Conservation (phyloP, 1,140 invertebrate genomes). For the Bombus breviceps region DNA sequence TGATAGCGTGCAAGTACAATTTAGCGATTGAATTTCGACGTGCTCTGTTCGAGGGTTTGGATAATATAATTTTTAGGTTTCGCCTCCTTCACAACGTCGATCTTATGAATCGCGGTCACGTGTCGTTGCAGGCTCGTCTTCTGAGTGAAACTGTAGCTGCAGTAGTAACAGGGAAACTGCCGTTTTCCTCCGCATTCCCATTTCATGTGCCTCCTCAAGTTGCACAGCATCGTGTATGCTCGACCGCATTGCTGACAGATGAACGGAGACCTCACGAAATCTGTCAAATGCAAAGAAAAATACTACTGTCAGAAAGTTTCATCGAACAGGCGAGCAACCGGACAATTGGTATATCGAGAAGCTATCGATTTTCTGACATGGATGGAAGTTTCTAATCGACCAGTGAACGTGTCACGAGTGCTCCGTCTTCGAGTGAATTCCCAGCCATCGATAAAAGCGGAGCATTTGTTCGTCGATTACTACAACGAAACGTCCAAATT, state of each 20-base stretch:
- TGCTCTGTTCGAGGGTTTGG: too few species aligned
- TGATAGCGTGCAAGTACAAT: too few species aligned
- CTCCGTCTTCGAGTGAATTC: not conserved
- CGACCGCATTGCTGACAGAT: constrained; percentile 72
- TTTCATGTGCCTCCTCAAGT: constrained; percentile 75
- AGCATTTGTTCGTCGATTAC: too few species aligned
- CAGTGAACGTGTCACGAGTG: constrained; percentile 2
- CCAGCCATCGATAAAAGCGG: not conserved
- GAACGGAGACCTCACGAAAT: constrained; percentile 55
- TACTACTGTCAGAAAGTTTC: constrained; percentile 1
- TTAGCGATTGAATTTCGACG: too few species aligned
- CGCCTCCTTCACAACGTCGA: constrained; percentile 43
- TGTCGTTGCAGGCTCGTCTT: constrained; percentile 77
- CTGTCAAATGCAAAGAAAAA: constrained; percentile 56
- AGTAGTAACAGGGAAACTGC: constrained; percentile 75
- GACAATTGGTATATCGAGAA: not conserved
- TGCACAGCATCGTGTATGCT: constrained; percentile 73
- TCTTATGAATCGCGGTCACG: constrained; percentile 68
- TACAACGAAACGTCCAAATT: not conserved
- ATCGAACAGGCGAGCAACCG: not conserved
- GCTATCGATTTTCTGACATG: not conserved
- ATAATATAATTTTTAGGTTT: not conserved
- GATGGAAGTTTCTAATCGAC: not conserved
- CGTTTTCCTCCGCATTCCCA: constrained; percentile 79
- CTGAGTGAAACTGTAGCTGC: constrained; percentile 76